These are phyloP conservation scores for Drosophila gaucha DNA, from an alignment of 2,888 invertebrate species.

Conservation along the genomic window DNA sequence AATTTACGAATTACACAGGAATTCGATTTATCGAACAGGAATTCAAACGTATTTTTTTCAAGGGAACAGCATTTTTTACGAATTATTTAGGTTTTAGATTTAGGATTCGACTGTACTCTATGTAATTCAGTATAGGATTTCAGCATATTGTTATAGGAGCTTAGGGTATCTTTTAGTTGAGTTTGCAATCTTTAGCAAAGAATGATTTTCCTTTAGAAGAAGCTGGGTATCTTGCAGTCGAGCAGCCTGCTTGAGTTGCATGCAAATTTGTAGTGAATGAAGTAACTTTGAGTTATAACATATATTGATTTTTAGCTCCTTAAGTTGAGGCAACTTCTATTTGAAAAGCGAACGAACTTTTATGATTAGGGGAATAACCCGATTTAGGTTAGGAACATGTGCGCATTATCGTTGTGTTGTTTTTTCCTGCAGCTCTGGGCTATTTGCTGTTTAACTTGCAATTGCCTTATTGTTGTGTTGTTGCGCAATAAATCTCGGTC, in stretches of 20 bases:
- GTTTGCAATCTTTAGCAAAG: too few species aligned
- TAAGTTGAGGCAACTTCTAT: neutral
- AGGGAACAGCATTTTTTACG: too few species aligned
- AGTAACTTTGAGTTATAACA: constrained; percentile 7
- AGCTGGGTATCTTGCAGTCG: constrained; percentile 1
- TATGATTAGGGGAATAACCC: neutral
- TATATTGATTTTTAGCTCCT: constrained; percentile 23
- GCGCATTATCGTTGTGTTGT: constrained; percentile 7
- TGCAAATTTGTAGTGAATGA: constrained; percentile 2
- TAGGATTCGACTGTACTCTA: too few species aligned
- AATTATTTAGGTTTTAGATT: too few species aligned
- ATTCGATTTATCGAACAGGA: too few species aligned
- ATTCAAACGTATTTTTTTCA: too few species aligned
- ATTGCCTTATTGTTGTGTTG: constrained; percentile 19
- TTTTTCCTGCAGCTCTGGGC: constrained; percentile 5
- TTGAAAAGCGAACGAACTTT: too few species aligned
- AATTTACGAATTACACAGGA: too few species aligned
- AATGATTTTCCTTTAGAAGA: too few species aligned
- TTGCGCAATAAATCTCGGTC: constrained; percentile 45
- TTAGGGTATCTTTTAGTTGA: too few species aligned
- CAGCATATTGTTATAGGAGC: too few species aligned
- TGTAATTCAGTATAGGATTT: too few species aligned
- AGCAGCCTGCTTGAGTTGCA: neutral
- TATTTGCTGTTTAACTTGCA: constrained; percentile 7
- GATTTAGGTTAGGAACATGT: neutral